phyloP scores from a whole-genome alignment of 2,888 invertebrate genomes.

The Augiades crinisus region DNA sequence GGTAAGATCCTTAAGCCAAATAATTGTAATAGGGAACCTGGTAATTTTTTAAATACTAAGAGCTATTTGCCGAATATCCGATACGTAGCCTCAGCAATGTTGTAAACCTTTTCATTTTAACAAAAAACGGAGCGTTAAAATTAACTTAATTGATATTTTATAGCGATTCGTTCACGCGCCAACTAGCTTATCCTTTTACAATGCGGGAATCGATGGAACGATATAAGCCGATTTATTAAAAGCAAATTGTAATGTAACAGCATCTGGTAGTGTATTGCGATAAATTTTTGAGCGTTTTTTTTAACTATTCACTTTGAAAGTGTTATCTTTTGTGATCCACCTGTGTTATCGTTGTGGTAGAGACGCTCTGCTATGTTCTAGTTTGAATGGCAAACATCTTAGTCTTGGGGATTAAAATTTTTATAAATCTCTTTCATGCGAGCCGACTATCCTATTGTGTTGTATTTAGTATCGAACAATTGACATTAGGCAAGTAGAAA shows the following conservation, averaged over 20 bases:
- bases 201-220: slow-evolving; percentile 66
- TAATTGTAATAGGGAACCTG: background rate
- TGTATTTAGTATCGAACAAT: too few relatives aligned
- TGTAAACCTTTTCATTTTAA: slow-evolving; percentile 13
- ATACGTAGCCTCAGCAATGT: background rate
- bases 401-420: too few relatives aligned
- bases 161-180: slow-evolving; percentile 66
- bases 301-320: too few relatives aligned
- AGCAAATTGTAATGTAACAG: slow-evolving; percentile 40
- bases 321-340: too few relatives aligned
- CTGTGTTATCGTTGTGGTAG: too few relatives aligned
- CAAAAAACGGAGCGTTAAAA: slow-evolving; percentile 24
- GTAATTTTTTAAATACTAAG: background rate
- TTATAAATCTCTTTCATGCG: too few relatives aligned
- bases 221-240: slow-evolving; percentile 71
- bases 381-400: too few relatives aligned
- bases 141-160: slow-evolving; percentile 62
- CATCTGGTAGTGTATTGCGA: slow-evolving; percentile 21
- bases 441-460: too few relatives aligned
- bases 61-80: background rate
- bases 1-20: too few relatives aligned
- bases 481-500: too few relatives aligned
- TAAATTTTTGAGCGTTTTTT: too few relatives aligned
- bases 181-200: slow-evolving; percentile 69
- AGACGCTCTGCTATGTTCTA: too few relatives aligned